phyloP scores from a whole-genome alignment of 2,888 invertebrate species.

The Arge pagana region DNA sequence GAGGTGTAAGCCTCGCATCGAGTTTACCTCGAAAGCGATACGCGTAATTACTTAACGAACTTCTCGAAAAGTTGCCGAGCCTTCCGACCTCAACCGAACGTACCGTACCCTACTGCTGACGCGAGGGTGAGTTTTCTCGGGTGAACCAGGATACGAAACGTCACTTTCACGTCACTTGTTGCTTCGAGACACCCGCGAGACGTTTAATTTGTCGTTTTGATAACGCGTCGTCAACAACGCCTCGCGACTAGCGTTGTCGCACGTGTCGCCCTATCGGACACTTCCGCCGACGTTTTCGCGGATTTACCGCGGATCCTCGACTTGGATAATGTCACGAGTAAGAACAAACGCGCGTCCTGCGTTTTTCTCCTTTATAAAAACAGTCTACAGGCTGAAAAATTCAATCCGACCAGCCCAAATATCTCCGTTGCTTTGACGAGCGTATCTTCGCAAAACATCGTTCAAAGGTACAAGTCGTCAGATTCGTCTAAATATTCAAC shows the following conservation, averaged over 20 bases:
- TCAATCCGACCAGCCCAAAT: too few species aligned
- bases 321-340: too few species aligned
- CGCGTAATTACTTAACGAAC: conserved; percentile 9
- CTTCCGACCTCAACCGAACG: not conserved
- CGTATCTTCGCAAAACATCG: too few species aligned
- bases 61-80: conserved; percentile 3
- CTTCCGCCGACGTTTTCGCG: too few species aligned
- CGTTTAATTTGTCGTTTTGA: not conserved
- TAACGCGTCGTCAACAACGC: conserved; percentile 9
- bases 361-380: too few species aligned
- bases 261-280: too few species aligned
- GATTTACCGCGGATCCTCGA: too few species aligned
- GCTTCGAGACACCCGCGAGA: not conserved
- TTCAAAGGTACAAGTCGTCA: too few species aligned
- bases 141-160: conserved; percentile 6
- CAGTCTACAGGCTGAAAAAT: too few species aligned
- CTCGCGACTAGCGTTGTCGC: conserved; percentile 1
- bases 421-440: too few species aligned
- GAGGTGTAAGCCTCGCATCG: conserved; percentile 1
- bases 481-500: too few species aligned
- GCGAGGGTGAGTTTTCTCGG: not conserved
- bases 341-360: too few species aligned
- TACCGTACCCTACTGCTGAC: not conserved
- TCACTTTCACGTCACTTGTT: conserved; percentile 16
- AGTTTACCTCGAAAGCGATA: conserved; percentile 12